phyloP scores from a whole-genome alignment of 2,888 invertebrate species.

The Nomada lathburiana region DNA sequence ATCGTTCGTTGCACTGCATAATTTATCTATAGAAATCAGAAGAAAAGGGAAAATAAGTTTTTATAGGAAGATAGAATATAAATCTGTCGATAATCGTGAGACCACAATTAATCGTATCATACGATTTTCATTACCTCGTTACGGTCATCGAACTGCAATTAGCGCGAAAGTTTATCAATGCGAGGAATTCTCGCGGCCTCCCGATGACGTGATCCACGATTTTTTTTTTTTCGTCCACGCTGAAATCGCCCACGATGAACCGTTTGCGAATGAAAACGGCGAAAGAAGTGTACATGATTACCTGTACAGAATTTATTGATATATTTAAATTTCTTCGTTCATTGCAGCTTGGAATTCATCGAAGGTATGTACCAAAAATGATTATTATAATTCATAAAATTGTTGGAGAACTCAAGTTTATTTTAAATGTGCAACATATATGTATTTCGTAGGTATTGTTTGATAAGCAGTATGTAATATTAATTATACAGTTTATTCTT shows the following conservation, averaged over 20 bases:
- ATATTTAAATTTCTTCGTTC: no score
- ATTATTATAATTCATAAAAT: no score
- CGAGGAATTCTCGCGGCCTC: constrained; percentile 37
- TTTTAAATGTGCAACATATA: no score
- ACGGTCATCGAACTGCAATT: constrained; percentile 45
- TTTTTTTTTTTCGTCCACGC: constrained; percentile 13
- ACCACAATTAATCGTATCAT: constrained; percentile 42
- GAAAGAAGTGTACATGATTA: no score
- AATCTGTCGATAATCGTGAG: constrained; percentile 28
- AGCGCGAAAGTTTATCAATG: constrained; percentile 59
- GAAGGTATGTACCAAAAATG: no score
- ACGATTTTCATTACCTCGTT: constrained; percentile 55
- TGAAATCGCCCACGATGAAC: constrained; percentile 10
- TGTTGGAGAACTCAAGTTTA: no score
- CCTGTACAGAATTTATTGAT: no score
- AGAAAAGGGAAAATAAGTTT: constrained; percentile 28
- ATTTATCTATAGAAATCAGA: constrained; percentile 22
- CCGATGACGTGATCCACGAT: constrained; percentile 16
- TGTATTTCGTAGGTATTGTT: no score
- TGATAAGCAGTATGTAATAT: no score
- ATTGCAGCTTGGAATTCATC: no score
- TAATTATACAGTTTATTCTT: no score
- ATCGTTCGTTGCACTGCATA: constrained; percentile 38
- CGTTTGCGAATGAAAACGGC: not conserved
- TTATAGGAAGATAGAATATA: constrained; percentile 2